A percentile compares a stretch with the other conserved stretches of the same genome.
Conservation (phyloP, 2,113 vertebrate genomes). For the Bothrops jararaca region DNA sequence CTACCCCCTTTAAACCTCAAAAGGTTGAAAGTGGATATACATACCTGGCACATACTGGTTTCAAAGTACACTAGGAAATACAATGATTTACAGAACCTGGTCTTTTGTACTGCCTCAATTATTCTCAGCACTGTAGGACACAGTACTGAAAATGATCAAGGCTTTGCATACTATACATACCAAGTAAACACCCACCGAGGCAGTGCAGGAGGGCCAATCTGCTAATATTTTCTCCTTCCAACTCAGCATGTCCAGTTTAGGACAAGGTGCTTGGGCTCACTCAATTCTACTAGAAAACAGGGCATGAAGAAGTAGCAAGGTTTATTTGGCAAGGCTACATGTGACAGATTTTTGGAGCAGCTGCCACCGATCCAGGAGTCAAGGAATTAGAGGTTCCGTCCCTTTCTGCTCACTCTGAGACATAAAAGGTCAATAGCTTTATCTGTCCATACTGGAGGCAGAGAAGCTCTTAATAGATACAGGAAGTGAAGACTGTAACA, state of each 20-base stretch:
- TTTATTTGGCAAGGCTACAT: not conserved
- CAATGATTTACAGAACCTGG: not conserved
- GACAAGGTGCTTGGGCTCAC: not conserved
- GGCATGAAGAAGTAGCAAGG: not conserved
- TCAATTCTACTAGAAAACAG: not conserved
- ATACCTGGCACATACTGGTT: not conserved
- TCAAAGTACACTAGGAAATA: not conserved
- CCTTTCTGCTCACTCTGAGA: not conserved
- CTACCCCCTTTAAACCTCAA: not conserved
- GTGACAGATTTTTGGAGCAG: not conserved
- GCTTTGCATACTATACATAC: not conserved
- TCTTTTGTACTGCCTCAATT: not conserved
- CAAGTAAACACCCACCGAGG: not conserved
- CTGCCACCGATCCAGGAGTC: not conserved
- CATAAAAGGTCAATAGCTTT: not conserved
- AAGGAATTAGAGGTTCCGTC: not conserved
- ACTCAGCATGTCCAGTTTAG: not conserved
- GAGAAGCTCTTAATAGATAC: not conserved
- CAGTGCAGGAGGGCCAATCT: not conserved
- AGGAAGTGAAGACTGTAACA: not conserved
- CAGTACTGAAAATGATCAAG: not conserved
- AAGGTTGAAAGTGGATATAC: not conserved
- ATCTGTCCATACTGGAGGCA: not conserved
- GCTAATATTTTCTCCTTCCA: not conserved
- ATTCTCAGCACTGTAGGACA: not conserved